phyloP scores from a whole-genome alignment of 2,113 vertebrate species.

The Eulacestoma nigropectus region DNA sequence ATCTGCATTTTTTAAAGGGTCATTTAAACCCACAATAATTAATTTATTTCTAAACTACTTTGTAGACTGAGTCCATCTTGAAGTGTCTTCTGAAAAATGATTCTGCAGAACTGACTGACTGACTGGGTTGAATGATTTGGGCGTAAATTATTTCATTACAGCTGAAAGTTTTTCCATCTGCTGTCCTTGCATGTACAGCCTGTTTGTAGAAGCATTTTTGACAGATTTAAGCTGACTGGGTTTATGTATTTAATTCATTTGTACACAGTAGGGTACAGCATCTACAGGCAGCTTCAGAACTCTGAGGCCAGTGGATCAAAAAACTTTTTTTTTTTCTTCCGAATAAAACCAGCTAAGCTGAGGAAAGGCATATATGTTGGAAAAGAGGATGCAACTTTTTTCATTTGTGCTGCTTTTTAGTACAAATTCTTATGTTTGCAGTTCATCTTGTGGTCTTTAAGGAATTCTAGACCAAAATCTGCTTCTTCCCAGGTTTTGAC shows the following conservation, averaged over 20 bases:
- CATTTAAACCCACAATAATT: background rate
- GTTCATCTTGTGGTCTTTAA: background rate
- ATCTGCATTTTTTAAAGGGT: background rate
- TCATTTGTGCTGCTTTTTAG: background rate
- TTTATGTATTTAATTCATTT: background rate
- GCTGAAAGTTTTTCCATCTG: background rate
- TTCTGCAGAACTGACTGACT: background rate
- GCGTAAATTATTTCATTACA: background rate
- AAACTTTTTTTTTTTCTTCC: background rate
- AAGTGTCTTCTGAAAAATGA: background rate
- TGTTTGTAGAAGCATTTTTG: background rate
- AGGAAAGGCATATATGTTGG: background rate
- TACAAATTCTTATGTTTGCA: background rate
- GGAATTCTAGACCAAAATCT: background rate
- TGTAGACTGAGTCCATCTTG: background rate
- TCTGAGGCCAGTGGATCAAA: background rate
- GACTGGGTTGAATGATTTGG: background rate
- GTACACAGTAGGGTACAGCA: background rate
- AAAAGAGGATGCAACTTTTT: background rate
- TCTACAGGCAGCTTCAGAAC: background rate
- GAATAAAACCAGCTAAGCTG: background rate
- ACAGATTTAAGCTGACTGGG: background rate
- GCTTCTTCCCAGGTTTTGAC: background rate
- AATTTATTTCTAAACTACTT: background rate
- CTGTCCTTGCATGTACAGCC: background rate